Evolutionary conservation across 2,113 vertebrate genomes (phyloP).

Genomic region (Pituophis catenifer): DNA sequence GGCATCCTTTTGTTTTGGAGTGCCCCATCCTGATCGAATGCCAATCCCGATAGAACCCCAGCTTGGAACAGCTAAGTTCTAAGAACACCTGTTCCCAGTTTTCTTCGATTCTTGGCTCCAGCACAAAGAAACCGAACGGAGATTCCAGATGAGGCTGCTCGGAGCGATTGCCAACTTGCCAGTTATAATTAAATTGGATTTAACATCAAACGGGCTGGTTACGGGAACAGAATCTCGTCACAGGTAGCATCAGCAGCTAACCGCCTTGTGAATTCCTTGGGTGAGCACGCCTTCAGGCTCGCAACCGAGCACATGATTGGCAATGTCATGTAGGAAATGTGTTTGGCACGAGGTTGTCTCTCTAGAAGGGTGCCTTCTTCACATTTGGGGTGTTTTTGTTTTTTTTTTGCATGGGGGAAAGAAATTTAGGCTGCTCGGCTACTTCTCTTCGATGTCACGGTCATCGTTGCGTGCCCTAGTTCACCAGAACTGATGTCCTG

Average conservation of each 20-base stretch:
- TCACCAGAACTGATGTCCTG: neutral
- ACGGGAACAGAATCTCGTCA: neutral
- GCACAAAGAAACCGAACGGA: neutral
- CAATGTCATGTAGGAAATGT: neutral
- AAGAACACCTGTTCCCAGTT: neutral
- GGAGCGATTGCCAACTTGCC: neutral
- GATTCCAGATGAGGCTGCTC: neutral
- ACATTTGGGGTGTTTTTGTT: neutral
- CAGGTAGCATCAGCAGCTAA: neutral
- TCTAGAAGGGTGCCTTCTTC: neutral
- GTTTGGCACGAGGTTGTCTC: neutral
- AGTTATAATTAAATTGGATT: slow-evolving; percentile 6
- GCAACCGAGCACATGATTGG: neutral
- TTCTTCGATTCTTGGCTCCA: neutral
- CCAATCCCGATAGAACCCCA: neutral
- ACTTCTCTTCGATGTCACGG: rapidly evolving
- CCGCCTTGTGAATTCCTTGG: neutral
- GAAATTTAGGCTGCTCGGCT: too few relatives aligned
- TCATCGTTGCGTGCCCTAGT: too few relatives aligned
- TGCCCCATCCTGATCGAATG: neutral
- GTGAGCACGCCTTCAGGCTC: neutral
- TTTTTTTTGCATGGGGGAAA: too few relatives aligned
- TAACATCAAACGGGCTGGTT: slow-evolving; percentile 1
- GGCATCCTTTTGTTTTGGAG: neutral
- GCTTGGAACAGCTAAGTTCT: neutral